Evolutionary conservation across 1,140 invertebrate species (phyloP).

Genomic region (Chironomus tepperi): DNA sequence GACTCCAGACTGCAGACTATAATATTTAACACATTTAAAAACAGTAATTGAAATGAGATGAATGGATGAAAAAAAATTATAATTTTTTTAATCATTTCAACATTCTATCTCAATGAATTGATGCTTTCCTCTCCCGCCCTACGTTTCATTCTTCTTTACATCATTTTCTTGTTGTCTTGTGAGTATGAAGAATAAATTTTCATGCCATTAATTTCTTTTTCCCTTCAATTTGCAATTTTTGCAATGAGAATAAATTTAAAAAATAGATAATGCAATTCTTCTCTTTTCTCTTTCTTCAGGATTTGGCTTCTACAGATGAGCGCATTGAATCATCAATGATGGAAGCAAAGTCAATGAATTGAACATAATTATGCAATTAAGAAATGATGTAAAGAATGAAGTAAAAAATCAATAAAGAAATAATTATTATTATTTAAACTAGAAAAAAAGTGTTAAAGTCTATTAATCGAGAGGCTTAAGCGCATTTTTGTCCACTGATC

Average conservation of each 20-base stretch:
- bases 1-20: slow-evolving; percentile 1
- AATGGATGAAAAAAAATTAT: neutral
- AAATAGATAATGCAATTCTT: neutral
- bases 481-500: too few species aligned
- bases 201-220: slow-evolving; percentile 6
- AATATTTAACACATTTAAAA: neutral
- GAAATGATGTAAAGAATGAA: slow-evolving; percentile 8
- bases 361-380: slow-evolving; percentile 9
- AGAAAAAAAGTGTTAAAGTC: too few species aligned
- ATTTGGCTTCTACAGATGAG: slow-evolving; percentile 5
- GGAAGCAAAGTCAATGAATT: neutral
- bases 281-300: neutral
- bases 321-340: neutral
- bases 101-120: neutral
- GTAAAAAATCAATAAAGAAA: slow-evolving; percentile 1
- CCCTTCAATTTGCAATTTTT: neutral
- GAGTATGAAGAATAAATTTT: slow-evolving; percentile 11
- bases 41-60: too few species aligned
- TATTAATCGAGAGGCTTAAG: too few species aligned
- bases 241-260: neutral
- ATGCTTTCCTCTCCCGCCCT: neutral
- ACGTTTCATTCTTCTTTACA: neutral
- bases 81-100: neutral
- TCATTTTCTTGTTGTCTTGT: slow-evolving; percentile 8
- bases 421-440: neutral